Conservation (phyloP, 2,113 vertebrate species). For the Scopus umbretta region DNA sequence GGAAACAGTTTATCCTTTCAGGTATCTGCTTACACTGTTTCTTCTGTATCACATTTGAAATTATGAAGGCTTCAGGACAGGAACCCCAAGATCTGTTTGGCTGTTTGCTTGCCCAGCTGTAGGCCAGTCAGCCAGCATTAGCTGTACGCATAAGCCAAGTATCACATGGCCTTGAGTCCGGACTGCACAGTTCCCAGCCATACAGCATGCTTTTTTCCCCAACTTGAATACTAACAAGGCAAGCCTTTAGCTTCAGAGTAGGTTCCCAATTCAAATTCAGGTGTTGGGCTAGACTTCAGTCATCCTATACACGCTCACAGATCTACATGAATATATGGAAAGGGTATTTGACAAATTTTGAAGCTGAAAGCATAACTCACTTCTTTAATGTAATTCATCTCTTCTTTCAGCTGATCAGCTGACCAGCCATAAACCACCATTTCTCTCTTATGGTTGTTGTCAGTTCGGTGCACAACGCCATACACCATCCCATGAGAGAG, state of each 20-base stretch:
- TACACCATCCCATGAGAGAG: constrained; percentile 83
- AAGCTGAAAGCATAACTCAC: constrained; percentile 72
- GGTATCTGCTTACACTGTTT: background rate
- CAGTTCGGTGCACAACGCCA: constrained; percentile 83
- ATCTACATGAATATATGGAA: background rate
- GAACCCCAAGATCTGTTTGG: background rate
- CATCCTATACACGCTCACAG: background rate
- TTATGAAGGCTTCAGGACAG: background rate
- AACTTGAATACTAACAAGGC: background rate
- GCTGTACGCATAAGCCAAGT: no score
- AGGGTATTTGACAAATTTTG: background rate
- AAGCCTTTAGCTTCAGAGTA: background rate
- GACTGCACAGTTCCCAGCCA: background rate
- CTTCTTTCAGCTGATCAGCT: constrained; percentile 88
- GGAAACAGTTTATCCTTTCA: background rate
- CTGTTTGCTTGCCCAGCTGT: background rate
- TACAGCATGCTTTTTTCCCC: background rate
- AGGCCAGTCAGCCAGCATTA: background rate
- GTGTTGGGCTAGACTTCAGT: background rate
- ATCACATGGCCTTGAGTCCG: background rate
- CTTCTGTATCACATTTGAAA: background rate
- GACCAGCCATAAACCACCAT: constrained; percentile 93
- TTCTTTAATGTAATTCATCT: constrained; percentile 96
- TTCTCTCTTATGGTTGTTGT: constrained; percentile 85
- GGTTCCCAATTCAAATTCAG: background rate